phyloP scores from a whole-genome alignment of 2,888 invertebrate species.

The Elegia similella region DNA sequence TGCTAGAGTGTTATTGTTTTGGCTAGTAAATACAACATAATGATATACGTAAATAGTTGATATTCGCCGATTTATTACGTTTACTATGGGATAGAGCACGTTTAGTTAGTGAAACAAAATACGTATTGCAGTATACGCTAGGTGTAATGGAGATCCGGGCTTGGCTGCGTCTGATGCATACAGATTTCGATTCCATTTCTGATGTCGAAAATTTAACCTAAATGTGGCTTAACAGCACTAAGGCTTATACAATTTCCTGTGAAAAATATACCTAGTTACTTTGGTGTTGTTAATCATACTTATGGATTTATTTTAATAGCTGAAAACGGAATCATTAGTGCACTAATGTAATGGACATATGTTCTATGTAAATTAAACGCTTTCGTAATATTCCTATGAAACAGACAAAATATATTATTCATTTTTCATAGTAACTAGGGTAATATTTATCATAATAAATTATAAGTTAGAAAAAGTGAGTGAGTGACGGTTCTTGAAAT shows the following conservation, averaged over 20 bases:
- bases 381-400: conserved; percentile 23
- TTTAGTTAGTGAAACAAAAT: conserved; percentile 73
- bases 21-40: conserved; percentile 67
- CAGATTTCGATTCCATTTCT: conserved; percentile 5
- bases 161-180: conserved; percentile 33
- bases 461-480: background rate
- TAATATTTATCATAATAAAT: conserved; percentile 4
- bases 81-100: conserved; percentile 56
- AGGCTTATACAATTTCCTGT: background rate
- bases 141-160: conserved; percentile 59
- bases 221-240: background rate
- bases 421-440: background rate
- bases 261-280: background rate
- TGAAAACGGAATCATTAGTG: conserved; percentile 1
- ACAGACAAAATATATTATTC: conserved; percentile 21
- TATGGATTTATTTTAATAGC: background rate
- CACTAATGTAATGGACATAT: conserved; percentile 8
- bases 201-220: background rate
- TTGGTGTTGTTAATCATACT: background rate
- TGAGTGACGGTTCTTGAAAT: background rate
- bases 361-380: conserved; percentile 7
- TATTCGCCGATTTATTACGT: conserved; percentile 53
- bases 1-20: conserved; percentile 72
- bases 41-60: conserved; percentile 67
- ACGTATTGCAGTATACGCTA: conserved; percentile 79